These are phyloP conservation scores for Barbus barbus DNA, from an alignment of 2,113 vertebrate genomes.

Conservation along the genomic window DNA sequence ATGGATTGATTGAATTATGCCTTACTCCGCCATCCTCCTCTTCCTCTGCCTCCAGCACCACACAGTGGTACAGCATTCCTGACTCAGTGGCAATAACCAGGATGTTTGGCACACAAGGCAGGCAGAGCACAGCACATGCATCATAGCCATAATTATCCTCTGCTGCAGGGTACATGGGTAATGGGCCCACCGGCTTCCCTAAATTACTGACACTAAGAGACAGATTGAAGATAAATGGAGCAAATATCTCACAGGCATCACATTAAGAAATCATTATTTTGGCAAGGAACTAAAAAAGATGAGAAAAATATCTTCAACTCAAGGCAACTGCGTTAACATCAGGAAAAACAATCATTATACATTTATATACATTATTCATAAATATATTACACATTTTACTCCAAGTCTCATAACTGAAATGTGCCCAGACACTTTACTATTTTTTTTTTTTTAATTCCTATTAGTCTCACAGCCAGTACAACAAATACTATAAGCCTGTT, in stretches of 20 bases:
- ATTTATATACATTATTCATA: background rate
- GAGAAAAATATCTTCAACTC: too few relatives aligned
- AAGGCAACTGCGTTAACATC: background rate
- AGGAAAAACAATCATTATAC: background rate
- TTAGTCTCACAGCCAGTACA: too few relatives aligned
- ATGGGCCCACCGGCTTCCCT: conserved; percentile 83
- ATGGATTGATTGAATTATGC: background rate
- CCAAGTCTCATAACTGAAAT: too few relatives aligned
- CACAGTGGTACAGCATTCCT: conserved; percentile 93
- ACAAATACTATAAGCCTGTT: too few relatives aligned
- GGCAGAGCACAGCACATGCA: conserved; percentile 91
- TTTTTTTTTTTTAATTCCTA: too few relatives aligned
- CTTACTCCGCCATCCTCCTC: conserved; percentile 80
- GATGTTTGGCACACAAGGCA: conserved; percentile 89
- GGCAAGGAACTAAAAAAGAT: background rate
- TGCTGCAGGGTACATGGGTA: conserved; percentile 95
- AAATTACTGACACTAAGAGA: conserved; percentile 64
- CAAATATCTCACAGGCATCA: background rate
- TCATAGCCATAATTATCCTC: conserved; percentile 98
- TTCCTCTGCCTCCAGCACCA: conserved; percentile 92
- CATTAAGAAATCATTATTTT: background rate
- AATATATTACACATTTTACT: too few relatives aligned
- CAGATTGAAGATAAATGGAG: background rate
- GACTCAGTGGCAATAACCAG: conserved; percentile 95
- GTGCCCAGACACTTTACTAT: too few relatives aligned